Evolutionary conservation across 2,797 vertebrate genomes (phyloP), one percentile per base, ranked within the genome.

Genomic region (Spinus olivaceus): DNA sequence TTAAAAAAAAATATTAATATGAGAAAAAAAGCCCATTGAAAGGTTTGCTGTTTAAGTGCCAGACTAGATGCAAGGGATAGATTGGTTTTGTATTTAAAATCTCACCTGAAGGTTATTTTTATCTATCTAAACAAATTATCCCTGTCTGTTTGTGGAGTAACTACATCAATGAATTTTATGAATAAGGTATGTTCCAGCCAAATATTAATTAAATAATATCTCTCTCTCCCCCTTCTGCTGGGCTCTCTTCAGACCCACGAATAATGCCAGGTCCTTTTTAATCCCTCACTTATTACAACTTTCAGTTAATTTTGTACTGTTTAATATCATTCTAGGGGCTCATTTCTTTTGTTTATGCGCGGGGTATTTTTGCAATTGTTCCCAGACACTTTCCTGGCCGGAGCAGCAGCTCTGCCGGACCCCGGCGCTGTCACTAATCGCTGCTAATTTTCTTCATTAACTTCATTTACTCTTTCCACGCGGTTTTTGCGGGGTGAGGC

Each of bases 371-470:
- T 86, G 91, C 47, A 81, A 67, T 83, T 94, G 60, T 81, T 65
- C 51, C 78, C 85, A 8, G 87, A 22, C 91, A 71, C 86, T 92
- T 81, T 77, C 72, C 95, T 86, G 93, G 88, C 76, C 69, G 60
- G 57, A 71, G 72, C 53, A 56, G 6, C 81, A 18, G 59, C 90
- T 93, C 51, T 19, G 59, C 73, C 78, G 70, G 86, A 64, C 91
- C 65, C 80, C 61, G 50, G 92, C 35, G 90, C 86, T 82, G 28
- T 59, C 61, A 86, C 86, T 97, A 97, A 98, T 97, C 96, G 97
- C 95, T 92, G 92, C 91, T 98, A 96, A 98, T 98, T 97, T 97
- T 97, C 96, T 97, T 96, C 97, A 97, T 98, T 98, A 97, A 97
- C 97, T 98, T 97, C 94, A 97, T 98, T 98, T 97, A 96, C 95